phyloP scores from a whole-genome alignment of 2,113 vertebrate species.

The Stigmatopora argus region DNA sequence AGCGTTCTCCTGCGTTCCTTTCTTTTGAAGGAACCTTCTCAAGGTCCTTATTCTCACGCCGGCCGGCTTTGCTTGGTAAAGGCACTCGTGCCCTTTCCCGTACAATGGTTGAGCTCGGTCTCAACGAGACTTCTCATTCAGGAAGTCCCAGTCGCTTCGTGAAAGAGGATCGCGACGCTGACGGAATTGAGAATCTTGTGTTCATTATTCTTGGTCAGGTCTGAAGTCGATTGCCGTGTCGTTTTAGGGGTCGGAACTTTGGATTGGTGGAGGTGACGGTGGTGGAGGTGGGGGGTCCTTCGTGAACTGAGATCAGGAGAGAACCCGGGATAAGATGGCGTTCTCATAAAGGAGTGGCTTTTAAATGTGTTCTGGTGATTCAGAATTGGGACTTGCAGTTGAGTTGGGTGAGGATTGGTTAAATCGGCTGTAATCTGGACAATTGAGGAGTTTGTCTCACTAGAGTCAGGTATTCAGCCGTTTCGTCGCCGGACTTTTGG shows the following conservation, averaged over 20 bases:
- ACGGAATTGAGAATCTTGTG: not conserved
- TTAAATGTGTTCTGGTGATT: too few species aligned
- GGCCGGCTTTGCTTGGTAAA: not conserved
- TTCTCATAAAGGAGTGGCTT: too few species aligned
- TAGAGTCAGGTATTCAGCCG: too few species aligned
- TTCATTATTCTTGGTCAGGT: not conserved
- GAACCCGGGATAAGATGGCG: not conserved
- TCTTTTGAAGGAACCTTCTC: slow-evolving; percentile 1
- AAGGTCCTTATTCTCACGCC: not conserved
- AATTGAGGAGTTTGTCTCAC: too few species aligned
- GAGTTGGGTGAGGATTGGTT: too few species aligned
- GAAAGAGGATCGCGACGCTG: not conserved
- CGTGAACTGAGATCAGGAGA: not conserved
- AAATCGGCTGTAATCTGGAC: too few species aligned
- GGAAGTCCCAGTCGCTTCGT: not conserved
- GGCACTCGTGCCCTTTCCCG: not conserved
- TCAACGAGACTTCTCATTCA: not conserved
- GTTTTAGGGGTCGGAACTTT: not conserved
- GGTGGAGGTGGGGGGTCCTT: not conserved
- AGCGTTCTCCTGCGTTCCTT: not conserved
- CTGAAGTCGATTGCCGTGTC: not conserved
- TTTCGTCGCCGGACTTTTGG: too few species aligned
- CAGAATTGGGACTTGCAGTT: too few species aligned
- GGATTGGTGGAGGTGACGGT: not conserved
- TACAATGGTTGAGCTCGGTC: not conserved